These are phyloP conservation scores for Amphipyra tragopoginis DNA, from an alignment of 2,888 invertebrate species.

Conservation along the genomic window DNA sequence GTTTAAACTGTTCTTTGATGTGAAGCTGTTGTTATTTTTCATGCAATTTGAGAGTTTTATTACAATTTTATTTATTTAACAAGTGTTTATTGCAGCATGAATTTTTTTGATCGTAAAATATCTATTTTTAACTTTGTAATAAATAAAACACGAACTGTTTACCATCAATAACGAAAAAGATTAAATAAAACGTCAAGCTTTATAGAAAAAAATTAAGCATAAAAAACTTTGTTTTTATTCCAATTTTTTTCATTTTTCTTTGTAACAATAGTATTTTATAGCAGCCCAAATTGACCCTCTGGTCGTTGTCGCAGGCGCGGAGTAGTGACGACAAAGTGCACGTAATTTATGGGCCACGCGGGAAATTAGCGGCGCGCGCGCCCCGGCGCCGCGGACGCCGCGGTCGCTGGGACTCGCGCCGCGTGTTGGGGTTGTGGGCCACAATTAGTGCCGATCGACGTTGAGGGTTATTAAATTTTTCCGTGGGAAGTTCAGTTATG, in stretches of 20 bases:
- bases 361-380: constrained; percentile 72
- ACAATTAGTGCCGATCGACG: constrained; percentile 44
- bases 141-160: too few relatives aligned
- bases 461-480: constrained; percentile 45
- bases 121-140: too few relatives aligned
- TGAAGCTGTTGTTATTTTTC: background rate
- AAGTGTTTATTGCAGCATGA: too few relatives aligned
- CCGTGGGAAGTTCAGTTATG: constrained; percentile 1
- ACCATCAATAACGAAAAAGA: too few relatives aligned
- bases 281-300: constrained; percentile 37
- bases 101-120: too few relatives aligned
- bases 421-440: constrained; percentile 13
- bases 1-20: constrained; percentile 1
- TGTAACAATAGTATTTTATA: constrained; percentile 35
- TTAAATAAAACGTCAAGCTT: too few relatives aligned
- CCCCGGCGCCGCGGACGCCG: constrained; percentile 35
- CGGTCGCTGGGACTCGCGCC: constrained; percentile 11
- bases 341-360: constrained; percentile 76
- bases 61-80: too few relatives aligned
- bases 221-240: background rate
- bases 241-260: constrained; percentile 22
- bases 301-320: constrained; percentile 39
- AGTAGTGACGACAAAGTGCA: constrained; percentile 67
- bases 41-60: too few relatives aligned
- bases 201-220: background rate